phyloP scores from a whole-genome alignment of 2,113 vertebrate species.

The Perccottus glenii region DNA sequence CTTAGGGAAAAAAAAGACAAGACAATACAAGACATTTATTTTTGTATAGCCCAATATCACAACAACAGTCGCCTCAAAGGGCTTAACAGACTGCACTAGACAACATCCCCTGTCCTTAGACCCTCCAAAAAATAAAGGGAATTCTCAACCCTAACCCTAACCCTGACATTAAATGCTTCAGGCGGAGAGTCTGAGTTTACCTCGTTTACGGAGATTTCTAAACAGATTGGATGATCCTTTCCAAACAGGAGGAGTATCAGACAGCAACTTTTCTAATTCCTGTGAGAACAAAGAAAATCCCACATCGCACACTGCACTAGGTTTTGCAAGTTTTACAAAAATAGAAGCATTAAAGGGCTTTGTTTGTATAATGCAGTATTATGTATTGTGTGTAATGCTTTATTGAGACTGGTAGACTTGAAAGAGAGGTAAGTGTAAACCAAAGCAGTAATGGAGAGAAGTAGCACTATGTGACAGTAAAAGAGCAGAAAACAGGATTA shows the following conservation, averaged over 20 bases:
- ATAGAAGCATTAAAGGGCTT: background rate
- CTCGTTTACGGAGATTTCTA: slow-evolving; percentile 89
- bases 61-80: too few species aligned
- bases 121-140: slow-evolving; percentile 17
- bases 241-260: slow-evolving; percentile 92
- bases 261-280: slow-evolving; percentile 91
- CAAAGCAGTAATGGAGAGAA: too few species aligned
- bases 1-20: slow-evolving; percentile 23
- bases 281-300: slow-evolving; percentile 70
- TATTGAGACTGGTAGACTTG: background rate
- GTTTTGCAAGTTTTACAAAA: background rate
- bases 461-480: slow-evolving; percentile 41
- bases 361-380: background rate
- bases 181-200: slow-evolving; percentile 67
- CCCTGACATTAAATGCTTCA: slow-evolving; percentile 9
- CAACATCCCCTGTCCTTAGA: too few species aligned
- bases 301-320: slow-evolving; percentile 32
- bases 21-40: too few species aligned
- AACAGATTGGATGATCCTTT: slow-evolving; percentile 95
- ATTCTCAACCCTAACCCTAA: too few species aligned
- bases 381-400: background rate
- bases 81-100: too few species aligned
- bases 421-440: background rate
- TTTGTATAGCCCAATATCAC: too few species aligned
- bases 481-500: slow-evolving; percentile 72